phyloP scores from a whole-genome alignment of 2,888 invertebrate species.

The Watsonalla binaria region DNA sequence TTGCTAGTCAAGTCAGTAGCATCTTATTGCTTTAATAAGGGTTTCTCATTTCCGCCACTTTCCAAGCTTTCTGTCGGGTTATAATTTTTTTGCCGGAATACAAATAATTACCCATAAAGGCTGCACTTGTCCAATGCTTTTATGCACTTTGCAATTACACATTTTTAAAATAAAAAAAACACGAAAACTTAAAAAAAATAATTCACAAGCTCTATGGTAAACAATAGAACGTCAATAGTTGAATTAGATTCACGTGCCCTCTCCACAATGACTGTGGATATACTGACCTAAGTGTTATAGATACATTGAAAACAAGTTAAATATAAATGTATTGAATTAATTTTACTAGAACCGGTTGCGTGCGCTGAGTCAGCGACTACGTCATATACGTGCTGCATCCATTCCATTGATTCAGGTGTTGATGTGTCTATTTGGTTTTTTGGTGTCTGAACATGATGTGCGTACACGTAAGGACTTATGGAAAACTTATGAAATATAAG shows the following conservation, averaged over 20 bases:
- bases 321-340: slow-evolving; percentile 33
- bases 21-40: not conserved
- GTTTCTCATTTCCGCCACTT: not conserved
- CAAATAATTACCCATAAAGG: slow-evolving; percentile 18
- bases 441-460: not conserved
- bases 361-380: slow-evolving; percentile 34
- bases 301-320: slow-evolving; percentile 38
- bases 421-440: too few relatives aligned
- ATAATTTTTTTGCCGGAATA: not conserved
- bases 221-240: not conserved
- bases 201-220: too few relatives aligned
- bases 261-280: slow-evolving; percentile 26
- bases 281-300: slow-evolving; percentile 33
- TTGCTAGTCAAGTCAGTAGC: not conserved
- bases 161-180: slow-evolving; percentile 17
- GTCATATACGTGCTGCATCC: slow-evolving; percentile 20
- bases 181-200: too few relatives aligned
- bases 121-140: slow-evolving; percentile 26
- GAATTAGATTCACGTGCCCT: slow-evolving; percentile 26
- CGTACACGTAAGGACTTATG: too few relatives aligned
- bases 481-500: too few relatives aligned
- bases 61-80: not conserved
- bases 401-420: slow-evolving; percentile 2
- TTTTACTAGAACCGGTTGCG: slow-evolving; percentile 34
- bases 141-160: slow-evolving; percentile 34